phyloP scores from a whole-genome alignment of 2,113 vertebrate species.

The Zonotrichia leucophrys region DNA sequence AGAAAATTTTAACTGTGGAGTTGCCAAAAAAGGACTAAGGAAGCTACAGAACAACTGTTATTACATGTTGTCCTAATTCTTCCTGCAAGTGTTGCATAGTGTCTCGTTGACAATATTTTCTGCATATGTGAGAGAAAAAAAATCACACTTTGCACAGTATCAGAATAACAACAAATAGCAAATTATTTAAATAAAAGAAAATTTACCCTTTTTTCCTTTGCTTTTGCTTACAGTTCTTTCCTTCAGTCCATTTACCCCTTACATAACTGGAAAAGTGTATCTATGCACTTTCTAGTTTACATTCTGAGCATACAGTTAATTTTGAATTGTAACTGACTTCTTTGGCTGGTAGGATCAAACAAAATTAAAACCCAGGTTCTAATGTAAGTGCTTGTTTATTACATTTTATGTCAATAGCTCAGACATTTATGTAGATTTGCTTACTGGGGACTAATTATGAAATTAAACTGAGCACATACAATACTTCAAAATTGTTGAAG shows the following conservation, averaged over 20 bases:
- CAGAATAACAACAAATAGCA: background rate
- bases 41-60: background rate
- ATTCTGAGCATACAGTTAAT: background rate
- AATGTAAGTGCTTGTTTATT: background rate
- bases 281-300: background rate
- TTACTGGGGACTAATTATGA: background rate
- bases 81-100: background rate
- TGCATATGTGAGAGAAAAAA: background rate
- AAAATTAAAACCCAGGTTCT: background rate
- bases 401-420: background rate
- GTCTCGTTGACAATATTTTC: background rate
- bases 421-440: background rate
- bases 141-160: background rate
- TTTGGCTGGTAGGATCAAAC: background rate
- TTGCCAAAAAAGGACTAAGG: background rate
- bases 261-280: background rate
- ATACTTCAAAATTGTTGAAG: background rate
- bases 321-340: background rate
- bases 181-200: background rate
- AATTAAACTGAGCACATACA: background rate
- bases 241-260: background rate
- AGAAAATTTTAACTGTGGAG: background rate
- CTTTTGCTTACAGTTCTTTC: background rate
- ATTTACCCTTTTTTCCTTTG: background rate
- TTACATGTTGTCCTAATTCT: background rate